These are phyloP conservation scores for Stichodactyla helianthus DNA, from an alignment of 64 coral and sea anemone genomes.

Conservation along the genomic window DNA sequence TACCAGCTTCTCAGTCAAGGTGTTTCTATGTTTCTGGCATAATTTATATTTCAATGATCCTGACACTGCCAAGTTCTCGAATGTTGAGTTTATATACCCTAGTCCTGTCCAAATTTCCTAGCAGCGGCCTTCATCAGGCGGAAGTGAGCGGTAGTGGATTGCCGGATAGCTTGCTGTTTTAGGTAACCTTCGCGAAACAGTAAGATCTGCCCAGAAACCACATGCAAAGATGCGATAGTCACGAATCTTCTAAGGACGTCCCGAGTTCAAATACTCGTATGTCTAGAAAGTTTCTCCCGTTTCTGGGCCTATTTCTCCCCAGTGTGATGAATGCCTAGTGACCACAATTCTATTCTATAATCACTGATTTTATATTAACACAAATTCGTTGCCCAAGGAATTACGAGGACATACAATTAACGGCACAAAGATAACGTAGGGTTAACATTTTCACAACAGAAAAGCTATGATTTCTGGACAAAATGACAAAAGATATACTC, in stretches of 20 bases:
- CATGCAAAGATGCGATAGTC: constrained; percentile 15
- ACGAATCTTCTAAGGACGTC: constrained; percentile 6
- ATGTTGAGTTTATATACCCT: neutral
- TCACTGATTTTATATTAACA: too few relatives aligned
- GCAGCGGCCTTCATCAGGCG: neutral
- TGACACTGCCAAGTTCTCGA: neutral
- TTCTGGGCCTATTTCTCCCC: neutral
- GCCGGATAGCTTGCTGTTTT: constrained; percentile 20
- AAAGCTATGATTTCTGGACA: too few relatives aligned
- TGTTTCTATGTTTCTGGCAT: neutral
- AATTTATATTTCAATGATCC: too few relatives aligned
- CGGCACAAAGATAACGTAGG: too few relatives aligned
- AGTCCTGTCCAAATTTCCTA: neutral
- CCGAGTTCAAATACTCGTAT: neutral
- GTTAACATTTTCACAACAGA: too few relatives aligned
- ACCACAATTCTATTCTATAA: too few relatives aligned
- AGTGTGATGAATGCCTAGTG: too few relatives aligned
- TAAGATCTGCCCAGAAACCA: constrained; percentile 10
- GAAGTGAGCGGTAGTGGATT: neutral
- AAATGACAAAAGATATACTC: too few relatives aligned
- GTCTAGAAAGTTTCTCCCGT: neutral
- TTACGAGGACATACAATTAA: too few relatives aligned
- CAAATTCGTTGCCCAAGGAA: too few relatives aligned
- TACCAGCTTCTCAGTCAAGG: neutral
- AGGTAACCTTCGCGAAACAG: neutral